Conservation (phyloP, 2,888 invertebrate genomes). For the Lacanobia oleracea region DNA sequence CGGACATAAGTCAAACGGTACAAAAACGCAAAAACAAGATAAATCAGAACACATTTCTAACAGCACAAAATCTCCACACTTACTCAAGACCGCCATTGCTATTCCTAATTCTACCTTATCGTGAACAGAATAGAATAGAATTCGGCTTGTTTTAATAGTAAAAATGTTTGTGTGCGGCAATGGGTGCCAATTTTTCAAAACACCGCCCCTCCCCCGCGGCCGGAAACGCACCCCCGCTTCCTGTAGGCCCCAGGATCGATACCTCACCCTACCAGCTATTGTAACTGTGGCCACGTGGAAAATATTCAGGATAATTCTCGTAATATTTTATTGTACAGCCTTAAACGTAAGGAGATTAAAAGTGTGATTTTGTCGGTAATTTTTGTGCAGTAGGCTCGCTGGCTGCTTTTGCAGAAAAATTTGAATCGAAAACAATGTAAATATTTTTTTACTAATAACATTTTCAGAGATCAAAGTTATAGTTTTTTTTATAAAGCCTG, state of each 20-base stretch:
- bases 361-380: neutral
- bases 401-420: neutral
- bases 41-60: constrained; percentile 75
- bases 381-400: neutral
- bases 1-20: constrained; percentile 49
- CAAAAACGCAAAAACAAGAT: constrained; percentile 71
- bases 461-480: neutral
- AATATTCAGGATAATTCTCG: constrained; percentile 69
- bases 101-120: constrained; percentile 65
- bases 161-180: constrained; percentile 76
- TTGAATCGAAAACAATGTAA: neutral
- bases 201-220: constrained; percentile 80
- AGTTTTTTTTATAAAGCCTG: neutral
- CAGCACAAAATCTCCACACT: constrained; percentile 70
- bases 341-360: neutral
- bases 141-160: constrained; percentile 70
- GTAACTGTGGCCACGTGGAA: constrained; percentile 79
- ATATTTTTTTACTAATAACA: no score
- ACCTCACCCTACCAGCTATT: constrained; percentile 80
- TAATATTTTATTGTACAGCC: constrained; percentile 26
- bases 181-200: constrained; percentile 90
- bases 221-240: constrained; percentile 86
- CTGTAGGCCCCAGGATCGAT: constrained; percentile 88
- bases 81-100: constrained; percentile 55
- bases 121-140: constrained; percentile 67